These are phyloP conservation scores for Ailuropoda melanoleuca DNA, from an alignment of 2,113 vertebrate species.

Conservation along the genomic window DNA sequence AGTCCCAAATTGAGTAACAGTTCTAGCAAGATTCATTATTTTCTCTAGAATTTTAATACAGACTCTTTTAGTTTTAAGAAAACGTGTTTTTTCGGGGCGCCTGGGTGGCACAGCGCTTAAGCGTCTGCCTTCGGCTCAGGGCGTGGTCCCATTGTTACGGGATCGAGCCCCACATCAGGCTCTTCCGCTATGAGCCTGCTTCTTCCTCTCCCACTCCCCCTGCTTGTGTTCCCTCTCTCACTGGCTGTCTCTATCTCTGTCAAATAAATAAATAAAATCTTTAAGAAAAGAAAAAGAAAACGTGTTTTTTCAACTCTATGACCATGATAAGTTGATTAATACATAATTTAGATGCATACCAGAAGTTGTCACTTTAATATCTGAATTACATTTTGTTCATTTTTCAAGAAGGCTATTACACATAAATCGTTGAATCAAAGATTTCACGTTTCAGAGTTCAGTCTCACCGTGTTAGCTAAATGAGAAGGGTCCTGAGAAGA, in stretches of 20 bases:
- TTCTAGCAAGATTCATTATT: background rate
- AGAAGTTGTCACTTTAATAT: slow-evolving; percentile 51
- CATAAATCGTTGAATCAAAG: slow-evolving; percentile 67
- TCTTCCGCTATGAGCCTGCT: no score
- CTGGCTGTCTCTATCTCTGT: no score
- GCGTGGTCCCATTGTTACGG: no score
- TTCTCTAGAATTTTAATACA: slow-evolving; percentile 47
- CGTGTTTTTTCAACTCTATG: background rate
- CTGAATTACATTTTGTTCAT: slow-evolving; percentile 6
- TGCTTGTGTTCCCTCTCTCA: no score
- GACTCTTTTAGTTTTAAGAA: slow-evolving; percentile 36
- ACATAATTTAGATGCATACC: slow-evolving; percentile 48
- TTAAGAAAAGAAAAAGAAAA: no score
- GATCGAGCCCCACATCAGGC: no score
- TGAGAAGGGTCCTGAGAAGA: slow-evolving; percentile 73
- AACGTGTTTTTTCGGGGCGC: no score
- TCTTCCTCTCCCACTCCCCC: no score
- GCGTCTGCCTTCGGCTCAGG: no score
- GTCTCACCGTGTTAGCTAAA: slow-evolving; percentile 80
- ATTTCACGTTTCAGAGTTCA: slow-evolving; percentile 77
- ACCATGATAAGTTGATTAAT: background rate
- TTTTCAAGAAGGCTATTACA: slow-evolving; percentile 60
- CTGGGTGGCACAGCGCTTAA: no score
- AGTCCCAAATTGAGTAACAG: background rate
- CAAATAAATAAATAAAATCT: no score